phyloP scores from a whole-genome alignment of 2,888 invertebrate species.

The Phorcus lineatus region DNA sequence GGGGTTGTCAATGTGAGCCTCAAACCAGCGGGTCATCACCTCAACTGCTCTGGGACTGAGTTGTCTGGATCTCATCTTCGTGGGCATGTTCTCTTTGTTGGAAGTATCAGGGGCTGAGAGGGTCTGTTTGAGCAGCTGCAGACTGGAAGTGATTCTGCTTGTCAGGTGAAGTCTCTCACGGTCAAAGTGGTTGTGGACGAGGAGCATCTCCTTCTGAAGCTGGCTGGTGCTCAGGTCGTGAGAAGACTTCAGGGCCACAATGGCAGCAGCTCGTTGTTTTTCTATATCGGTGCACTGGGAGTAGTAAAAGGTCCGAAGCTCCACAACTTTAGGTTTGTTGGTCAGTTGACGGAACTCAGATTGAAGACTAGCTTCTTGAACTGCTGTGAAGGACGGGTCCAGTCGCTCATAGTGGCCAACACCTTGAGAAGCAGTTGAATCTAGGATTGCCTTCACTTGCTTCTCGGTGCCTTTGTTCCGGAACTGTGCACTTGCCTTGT shows the following conservation, averaged over 20 bases:
- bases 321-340: slow-evolving; percentile 53
- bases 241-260: slow-evolving; percentile 48
- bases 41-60: slow-evolving; percentile 57
- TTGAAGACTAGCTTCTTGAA: slow-evolving; percentile 67
- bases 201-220: slow-evolving; percentile 46
- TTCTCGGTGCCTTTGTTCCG: slow-evolving; percentile 38
- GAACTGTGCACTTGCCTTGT: neutral
- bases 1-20: slow-evolving; percentile 62
- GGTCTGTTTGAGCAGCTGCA: slow-evolving; percentile 61
- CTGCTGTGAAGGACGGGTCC: slow-evolving; percentile 55
- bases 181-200: slow-evolving; percentile 57
- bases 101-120: slow-evolving; percentile 42
- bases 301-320: slow-evolving; percentile 65
- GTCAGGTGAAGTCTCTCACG: slow-evolving; percentile 63
- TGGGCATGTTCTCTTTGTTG: neutral
- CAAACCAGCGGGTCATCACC: slow-evolving; percentile 67
- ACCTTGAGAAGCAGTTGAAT: neutral
- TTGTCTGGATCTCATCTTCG: slow-evolving; percentile 54
- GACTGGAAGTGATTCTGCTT: slow-evolving; percentile 58
- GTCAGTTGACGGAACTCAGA: slow-evolving; percentile 65
- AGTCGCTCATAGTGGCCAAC: neutral
- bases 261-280: slow-evolving; percentile 58
- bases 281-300: slow-evolving; percentile 60
- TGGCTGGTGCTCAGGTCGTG: slow-evolving; percentile 41
- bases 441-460: slow-evolving; percentile 1